phyloP scores from a whole-genome alignment of 1,140 invertebrate species.

The Drosophila lini region DNA sequence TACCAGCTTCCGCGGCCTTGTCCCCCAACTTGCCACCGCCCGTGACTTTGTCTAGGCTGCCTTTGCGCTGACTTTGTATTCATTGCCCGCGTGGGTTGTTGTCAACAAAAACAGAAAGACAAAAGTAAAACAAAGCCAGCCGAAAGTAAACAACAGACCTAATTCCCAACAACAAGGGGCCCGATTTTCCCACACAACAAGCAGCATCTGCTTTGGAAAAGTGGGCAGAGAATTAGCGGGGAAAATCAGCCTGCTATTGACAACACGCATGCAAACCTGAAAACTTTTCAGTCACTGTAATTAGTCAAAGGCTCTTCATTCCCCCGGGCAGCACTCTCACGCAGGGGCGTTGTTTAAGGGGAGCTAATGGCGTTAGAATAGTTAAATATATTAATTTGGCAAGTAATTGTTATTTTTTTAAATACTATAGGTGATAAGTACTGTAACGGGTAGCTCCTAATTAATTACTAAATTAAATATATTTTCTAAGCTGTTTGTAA shows the following conservation, averaged over 20 bases:
- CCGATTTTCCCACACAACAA: slow-evolving; percentile 65
- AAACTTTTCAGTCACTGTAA: slow-evolving; percentile 57
- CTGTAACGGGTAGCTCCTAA: too few species aligned
- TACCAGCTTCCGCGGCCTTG: slow-evolving; percentile 60
- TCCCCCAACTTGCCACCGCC: slow-evolving; percentile 34
- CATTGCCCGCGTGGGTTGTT: slow-evolving; percentile 40
- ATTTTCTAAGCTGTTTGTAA: too few species aligned
- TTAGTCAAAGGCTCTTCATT: slow-evolving; percentile 40
- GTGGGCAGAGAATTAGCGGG: slow-evolving; percentile 20
- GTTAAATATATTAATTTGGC: neutral
- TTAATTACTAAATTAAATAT: too few species aligned
- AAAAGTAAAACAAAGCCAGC: slow-evolving; percentile 55
- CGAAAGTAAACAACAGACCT: slow-evolving; percentile 77
- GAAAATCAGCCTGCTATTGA: slow-evolving; percentile 35
- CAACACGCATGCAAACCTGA: slow-evolving; percentile 63
- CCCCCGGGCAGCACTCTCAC: slow-evolving; percentile 4
- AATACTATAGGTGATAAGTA: neutral
- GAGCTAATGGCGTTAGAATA: neutral
- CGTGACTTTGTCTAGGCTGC: slow-evolving; percentile 43
- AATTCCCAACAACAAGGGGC: slow-evolving; percentile 74
- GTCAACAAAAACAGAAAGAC: neutral
- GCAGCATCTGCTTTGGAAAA: slow-evolving; percentile 3
- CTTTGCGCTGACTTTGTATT: slow-evolving; percentile 43
- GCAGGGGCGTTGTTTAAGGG: slow-evolving; percentile 8
- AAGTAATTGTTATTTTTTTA: neutral